A percentile compares a stretch with the other conserved stretches of the same genome.
These are phyloP conservation scores for Acomys russatus DNA, from an alignment of 2,797 vertebrate species.

Conservation along the genomic window DNA sequence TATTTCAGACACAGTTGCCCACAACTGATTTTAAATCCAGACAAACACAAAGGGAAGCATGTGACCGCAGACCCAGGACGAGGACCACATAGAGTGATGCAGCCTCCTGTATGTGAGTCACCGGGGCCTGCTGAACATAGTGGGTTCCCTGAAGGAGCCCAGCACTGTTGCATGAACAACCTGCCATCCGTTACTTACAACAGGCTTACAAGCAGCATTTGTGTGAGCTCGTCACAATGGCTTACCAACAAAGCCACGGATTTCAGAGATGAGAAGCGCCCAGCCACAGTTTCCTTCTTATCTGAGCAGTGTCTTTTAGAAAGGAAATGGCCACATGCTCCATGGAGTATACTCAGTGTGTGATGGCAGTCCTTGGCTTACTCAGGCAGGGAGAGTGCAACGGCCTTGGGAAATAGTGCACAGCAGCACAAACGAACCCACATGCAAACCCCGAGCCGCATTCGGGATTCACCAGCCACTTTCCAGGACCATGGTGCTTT, in stretches of 20 bases:
- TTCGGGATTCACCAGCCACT: background rate
- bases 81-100: background rate
- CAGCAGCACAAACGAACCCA: background rate
- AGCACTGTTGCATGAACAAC: background rate
- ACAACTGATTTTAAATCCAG: background rate
- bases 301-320: background rate
- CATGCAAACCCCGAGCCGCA: background rate
- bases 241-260: background rate
- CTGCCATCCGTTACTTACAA: slow-evolving; percentile 62
- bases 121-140: background rate
- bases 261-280: background rate
- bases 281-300: background rate
- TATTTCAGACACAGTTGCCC: background rate
- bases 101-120: background rate
- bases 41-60: background rate
- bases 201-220: slow-evolving; percentile 30
- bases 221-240: slow-evolving; percentile 12
- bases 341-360: background rate
- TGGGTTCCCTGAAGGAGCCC: slow-evolving; percentile 22
- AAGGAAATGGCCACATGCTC: background rate
- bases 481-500: background rate
- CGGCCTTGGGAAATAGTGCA: background rate
- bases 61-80: background rate
- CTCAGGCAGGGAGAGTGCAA: background rate
- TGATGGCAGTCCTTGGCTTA: background rate